These are phyloP conservation scores for Dascillus cervinus DNA, from an alignment of 2,888 invertebrate species.

Conservation along the genomic window DNA sequence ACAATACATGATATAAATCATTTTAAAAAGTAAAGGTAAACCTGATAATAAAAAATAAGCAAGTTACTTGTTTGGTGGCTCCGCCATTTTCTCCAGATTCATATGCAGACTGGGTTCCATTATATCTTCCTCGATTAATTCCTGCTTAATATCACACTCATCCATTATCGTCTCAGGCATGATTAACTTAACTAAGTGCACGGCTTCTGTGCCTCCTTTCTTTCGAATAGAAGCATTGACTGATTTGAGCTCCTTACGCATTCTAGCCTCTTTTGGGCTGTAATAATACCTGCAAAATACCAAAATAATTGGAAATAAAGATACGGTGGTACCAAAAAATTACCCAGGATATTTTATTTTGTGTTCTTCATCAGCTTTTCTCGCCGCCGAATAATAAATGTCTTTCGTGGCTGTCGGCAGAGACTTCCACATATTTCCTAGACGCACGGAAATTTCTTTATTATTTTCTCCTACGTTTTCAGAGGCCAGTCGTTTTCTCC, in stretches of 20 bases:
- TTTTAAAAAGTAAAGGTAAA: too few species aligned
- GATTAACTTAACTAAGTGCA: slow-evolving; percentile 17
- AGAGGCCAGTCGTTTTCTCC: slow-evolving; percentile 41
- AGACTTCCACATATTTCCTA: slow-evolving; percentile 46
- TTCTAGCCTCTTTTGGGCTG: slow-evolving; percentile 40
- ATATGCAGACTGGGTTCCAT: too few species aligned
- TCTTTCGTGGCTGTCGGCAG: slow-evolving; percentile 39
- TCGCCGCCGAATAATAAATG: slow-evolving; percentile 39
- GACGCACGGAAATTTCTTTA: slow-evolving; percentile 44
- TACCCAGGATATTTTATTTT: slow-evolving; percentile 41
- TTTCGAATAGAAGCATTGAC: slow-evolving; percentile 11
- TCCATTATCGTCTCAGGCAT: slow-evolving; percentile 6
- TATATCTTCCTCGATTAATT: too few species aligned
- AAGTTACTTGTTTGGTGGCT: too few species aligned
- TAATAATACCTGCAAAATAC: slow-evolving; percentile 29
- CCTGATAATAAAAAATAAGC: too few species aligned
- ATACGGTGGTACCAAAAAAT: background rate
- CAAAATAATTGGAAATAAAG: background rate
- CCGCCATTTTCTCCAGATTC: too few species aligned
- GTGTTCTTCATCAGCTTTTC: slow-evolving; percentile 40
- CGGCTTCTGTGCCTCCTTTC: slow-evolving; percentile 16
- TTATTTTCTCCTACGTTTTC: slow-evolving; percentile 38
- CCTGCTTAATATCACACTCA: too few species aligned
- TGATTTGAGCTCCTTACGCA: slow-evolving; percentile 29
- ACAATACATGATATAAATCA: too few species aligned